Conservation (phyloP, 2,113 vertebrate genomes). For the Chascanopsetta lugubris region DNA sequence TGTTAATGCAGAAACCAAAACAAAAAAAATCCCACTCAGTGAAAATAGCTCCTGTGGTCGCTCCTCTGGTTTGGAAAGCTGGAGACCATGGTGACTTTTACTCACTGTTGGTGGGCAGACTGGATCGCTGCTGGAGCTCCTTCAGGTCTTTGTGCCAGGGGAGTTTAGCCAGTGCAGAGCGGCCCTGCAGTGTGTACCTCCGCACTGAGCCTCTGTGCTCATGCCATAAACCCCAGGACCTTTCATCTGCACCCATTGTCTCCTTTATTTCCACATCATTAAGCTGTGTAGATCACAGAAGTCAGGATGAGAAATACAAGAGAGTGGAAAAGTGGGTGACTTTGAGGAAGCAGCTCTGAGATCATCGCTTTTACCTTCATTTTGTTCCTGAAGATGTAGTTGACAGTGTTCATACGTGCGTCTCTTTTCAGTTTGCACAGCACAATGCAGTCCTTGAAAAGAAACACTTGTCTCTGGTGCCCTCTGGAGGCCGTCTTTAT, state of each 20-base stretch:
- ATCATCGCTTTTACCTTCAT: slow-evolving; percentile 99
- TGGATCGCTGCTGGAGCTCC: slow-evolving; percentile 87
- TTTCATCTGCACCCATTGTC: slow-evolving; percentile 89
- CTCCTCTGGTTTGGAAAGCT: no score
- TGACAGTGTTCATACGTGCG: slow-evolving; percentile 84
- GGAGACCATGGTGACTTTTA: slow-evolving; percentile 1
- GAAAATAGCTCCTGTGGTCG: neutral
- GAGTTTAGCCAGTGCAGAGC: slow-evolving; percentile 87
- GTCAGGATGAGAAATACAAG: neutral
- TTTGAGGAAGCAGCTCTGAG: no score
- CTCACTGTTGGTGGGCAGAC: slow-evolving; percentile 87
- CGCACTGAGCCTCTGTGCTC: slow-evolving; percentile 91
- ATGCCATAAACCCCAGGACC: slow-evolving; percentile 92
- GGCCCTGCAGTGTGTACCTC: slow-evolving; percentile 91
- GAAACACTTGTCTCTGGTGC: slow-evolving; percentile 95
- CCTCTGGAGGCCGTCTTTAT: slow-evolving; percentile 89
- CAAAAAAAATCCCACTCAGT: slow-evolving; percentile 1
- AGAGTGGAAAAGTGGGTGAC: neutral
- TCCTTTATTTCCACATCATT: slow-evolving; percentile 93
- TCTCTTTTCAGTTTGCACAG: slow-evolving; percentile 93
- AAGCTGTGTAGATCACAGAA: slow-evolving; percentile 77
- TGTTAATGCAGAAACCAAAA: slow-evolving; percentile 57
- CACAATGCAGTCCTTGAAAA: slow-evolving; percentile 92
- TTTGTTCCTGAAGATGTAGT: slow-evolving; percentile 94
- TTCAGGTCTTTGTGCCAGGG: slow-evolving; percentile 95